Evolutionary conservation across 2,797 vertebrate species (phyloP).

Genomic region (Buceros bicornis): DNA sequence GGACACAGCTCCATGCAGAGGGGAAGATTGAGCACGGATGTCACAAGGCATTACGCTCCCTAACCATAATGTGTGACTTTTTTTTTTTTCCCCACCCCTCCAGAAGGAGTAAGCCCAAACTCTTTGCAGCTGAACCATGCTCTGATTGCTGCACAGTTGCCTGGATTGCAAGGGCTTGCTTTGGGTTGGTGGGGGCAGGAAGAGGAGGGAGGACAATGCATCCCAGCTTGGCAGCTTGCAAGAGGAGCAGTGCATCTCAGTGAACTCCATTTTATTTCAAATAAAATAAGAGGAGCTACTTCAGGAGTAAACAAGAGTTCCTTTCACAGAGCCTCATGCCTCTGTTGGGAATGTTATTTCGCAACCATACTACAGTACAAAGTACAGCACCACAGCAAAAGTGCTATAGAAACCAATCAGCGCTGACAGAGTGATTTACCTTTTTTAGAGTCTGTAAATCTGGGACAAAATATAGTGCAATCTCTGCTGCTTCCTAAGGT

Average conservation of each 20-base stretch:
- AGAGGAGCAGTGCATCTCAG: not conserved
- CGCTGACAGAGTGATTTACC: not conserved
- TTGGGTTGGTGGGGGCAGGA: not conserved
- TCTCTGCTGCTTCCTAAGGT: not conserved
- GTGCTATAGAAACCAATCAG: not conserved
- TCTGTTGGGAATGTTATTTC: not conserved
- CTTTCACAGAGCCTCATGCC: not conserved
- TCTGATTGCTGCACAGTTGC: rapidly evolving
- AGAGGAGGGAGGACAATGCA: not conserved
- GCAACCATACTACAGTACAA: not conserved
- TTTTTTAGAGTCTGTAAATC: not conserved
- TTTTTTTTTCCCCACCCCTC: too few relatives aligned
- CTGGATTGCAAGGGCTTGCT: not conserved
- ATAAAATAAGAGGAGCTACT: not conserved
- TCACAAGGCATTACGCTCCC: not conserved
- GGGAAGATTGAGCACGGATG: not conserved
- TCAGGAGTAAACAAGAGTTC: not conserved
- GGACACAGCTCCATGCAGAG: not conserved
- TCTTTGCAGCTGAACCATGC: not conserved
- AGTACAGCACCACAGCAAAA: not conserved
- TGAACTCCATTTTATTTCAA: not conserved
- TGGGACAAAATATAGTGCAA: not conserved
- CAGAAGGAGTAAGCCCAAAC: not conserved
- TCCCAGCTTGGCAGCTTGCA: not conserved
- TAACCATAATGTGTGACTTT: rapidly evolving